Base-by-base conservation (phyloP, 1,140 invertebrate genomes). In the Orchesella cincta region DNA sequence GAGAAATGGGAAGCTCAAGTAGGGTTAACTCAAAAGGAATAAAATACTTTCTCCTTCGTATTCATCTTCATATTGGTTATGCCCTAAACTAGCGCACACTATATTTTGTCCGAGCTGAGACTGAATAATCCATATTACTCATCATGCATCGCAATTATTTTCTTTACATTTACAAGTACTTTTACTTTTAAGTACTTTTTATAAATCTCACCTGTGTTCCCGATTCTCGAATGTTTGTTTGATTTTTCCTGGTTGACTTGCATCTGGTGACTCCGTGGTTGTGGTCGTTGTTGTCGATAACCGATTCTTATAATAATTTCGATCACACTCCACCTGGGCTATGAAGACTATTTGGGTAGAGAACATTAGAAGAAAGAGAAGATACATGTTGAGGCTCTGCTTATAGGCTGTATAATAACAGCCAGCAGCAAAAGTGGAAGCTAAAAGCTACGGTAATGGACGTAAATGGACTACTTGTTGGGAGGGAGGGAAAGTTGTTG, bases 331-430 rank as follows among this genome's bases (percentile, higher is more conserved):
- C 28, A 71, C 75, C 35, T 71, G 36, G 26, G 62, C 75, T 18
- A 76, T 52, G 31, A 62, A 76, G 16, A 54, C 67, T 8, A 70
- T 70, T 29, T 76, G 75, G 34, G 75, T 71, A 23, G 64, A 67
- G 70, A 76, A 76, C 26, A 76, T 26, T 0, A 76, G 26, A 20
- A 76, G 26, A 26, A 76, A 75, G 26, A 75, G 74, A 23, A 75
- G 36, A 75, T 36, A 35, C 74, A 75, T 75, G 14, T n/a, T 75
- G 26, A n/a, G 23, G 18, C 5, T 18, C 39, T 57, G 52, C n/a
- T n/a, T n/a, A n/a, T n/a, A n/a, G n/a, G n/a, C n/a, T n/a, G n/a
- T n/a, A n/a, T n/a, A n/a, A n/a, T n/a, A n/a, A n/a, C n/a, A n/a
- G n/a, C n/a, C n/a, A n/a, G n/a, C n/a, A n/a, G n/a, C n/a, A n/a